Conservation (phyloP, 2,797 vertebrate genomes). For the Echiichthys vipera region DNA sequence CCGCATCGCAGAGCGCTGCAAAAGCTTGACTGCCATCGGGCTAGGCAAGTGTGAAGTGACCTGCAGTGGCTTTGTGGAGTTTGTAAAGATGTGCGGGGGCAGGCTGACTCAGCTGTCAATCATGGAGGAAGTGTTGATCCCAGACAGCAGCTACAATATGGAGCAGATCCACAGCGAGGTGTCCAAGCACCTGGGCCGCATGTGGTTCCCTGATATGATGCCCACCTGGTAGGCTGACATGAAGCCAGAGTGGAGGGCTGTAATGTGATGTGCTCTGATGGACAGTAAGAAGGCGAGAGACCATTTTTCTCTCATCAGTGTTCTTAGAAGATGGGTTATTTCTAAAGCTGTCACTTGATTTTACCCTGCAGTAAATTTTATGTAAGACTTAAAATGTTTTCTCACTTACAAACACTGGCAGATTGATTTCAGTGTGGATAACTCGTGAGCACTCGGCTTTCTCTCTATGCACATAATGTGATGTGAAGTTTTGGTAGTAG, state of each 20-base stretch:
- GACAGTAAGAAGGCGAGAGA: neutral
- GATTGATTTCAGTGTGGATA: neutral
- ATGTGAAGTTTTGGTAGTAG: neutral
- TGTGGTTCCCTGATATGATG: slow-evolving; percentile 99
- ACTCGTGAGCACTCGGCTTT: neutral
- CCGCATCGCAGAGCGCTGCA: slow-evolving; percentile 92
- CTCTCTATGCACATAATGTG: slow-evolving; percentile 4
- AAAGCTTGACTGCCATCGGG: slow-evolving; percentile 92
- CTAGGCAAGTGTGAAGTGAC: slow-evolving; percentile 96
- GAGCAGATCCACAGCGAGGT: slow-evolving; percentile 98
- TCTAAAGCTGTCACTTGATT: slow-evolving; percentile 13
- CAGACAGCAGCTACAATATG: slow-evolving; percentile 94
- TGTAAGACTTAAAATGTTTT: slow-evolving; percentile 11
- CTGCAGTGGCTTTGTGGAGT: slow-evolving; percentile 96
- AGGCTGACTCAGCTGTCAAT: slow-evolving; percentile 95
- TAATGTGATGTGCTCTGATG: neutral
- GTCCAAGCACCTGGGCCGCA: slow-evolving; percentile 94
- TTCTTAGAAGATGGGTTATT: neutral
- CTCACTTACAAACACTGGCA: neutral
- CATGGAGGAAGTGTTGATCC: slow-evolving; percentile 96
- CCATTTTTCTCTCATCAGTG: slow-evolving; percentile 2
- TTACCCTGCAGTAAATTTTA: slow-evolving; percentile 5
- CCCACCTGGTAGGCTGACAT: slow-evolving; percentile 89
- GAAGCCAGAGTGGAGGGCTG: slow-evolving; percentile 2
- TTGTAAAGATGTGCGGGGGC: slow-evolving; percentile 95